These are phyloP conservation scores for Neolamprologus tretocephalus DNA, from an alignment of 2,113 vertebrate species.

Conservation along the genomic window DNA sequence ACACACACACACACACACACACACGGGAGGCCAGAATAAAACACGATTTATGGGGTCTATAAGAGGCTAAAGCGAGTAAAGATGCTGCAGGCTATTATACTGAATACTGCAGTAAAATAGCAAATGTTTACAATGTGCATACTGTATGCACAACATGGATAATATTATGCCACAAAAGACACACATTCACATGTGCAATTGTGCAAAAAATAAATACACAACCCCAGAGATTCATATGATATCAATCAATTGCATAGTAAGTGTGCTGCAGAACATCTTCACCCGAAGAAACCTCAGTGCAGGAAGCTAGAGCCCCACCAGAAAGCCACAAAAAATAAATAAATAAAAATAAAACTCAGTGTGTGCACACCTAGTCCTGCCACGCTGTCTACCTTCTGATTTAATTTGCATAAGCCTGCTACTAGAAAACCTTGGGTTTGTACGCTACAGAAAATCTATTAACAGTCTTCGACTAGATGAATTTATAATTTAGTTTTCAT, in stretches of 20 bases:
- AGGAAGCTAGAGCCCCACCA: not conserved
- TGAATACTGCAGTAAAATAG: not conserved
- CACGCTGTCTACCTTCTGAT: not conserved
- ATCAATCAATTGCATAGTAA: not conserved
- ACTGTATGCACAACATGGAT: not conserved
- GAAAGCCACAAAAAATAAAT: not conserved
- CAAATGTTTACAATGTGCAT: not conserved
- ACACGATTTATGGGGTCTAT: not conserved
- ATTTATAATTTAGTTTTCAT: not conserved
- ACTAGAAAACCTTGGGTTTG: not conserved
- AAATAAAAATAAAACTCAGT: not conserved
- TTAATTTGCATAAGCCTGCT: conserved; percentile 8
- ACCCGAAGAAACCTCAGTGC: not conserved
- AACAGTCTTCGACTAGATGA: not conserved
- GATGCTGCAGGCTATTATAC: not conserved
- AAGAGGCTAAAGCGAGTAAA: not conserved
- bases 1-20: not conserved
- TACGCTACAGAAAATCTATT: not conserved
- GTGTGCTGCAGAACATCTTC: not conserved
- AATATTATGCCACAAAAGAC: not conserved
- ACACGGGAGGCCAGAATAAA: not conserved
- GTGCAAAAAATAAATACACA: not conserved
- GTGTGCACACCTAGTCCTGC: not conserved
- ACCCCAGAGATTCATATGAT: not conserved
- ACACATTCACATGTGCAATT: not conserved